Percentiles rank a stretch among this genome's conserved stretches.
These are phyloP conservation scores for Aptenodytes forsteri DNA, from an alignment of 2,113 vertebrate genomes.

Conservation along the genomic window DNA sequence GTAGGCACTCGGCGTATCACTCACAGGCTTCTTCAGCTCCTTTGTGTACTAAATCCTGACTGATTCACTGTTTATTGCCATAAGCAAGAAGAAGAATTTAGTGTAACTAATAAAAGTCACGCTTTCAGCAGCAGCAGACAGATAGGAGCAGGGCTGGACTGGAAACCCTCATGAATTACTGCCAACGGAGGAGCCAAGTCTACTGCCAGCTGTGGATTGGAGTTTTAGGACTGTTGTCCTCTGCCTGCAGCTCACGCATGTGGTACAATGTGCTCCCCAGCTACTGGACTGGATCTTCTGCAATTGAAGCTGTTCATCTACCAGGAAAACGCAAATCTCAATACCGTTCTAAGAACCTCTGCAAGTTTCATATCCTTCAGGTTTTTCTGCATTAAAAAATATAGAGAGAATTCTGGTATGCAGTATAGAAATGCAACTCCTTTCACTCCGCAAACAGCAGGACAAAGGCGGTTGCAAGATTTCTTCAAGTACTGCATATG, in stretches of 20 bases:
- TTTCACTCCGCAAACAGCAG: neutral
- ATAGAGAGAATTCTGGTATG: neutral
- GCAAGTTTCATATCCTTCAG: neutral
- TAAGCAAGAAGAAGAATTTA: neutral
- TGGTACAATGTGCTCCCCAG: neutral
- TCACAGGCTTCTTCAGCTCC: neutral
- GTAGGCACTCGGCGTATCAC: accelerated
- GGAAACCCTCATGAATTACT: neutral
- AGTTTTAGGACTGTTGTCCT: neutral
- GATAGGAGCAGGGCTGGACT: neutral
- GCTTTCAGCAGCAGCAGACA: neutral
- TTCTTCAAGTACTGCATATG: neutral
- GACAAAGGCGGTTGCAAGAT: neutral
- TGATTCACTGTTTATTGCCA: neutral
- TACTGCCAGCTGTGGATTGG: neutral
- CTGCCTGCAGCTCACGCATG: neutral
- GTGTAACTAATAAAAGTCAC: neutral
- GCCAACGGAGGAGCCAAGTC: neutral
- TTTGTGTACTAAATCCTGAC: neutral
- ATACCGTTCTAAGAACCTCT: neutral
- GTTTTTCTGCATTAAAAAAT: neutral
- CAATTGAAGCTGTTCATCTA: neutral
- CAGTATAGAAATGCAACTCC: neutral
- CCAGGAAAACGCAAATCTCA: neutral
- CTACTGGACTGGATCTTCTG: neutral